Base-by-base conservation (phyloP, 2,888 invertebrate species). In the Lydus trimaculatus region DNA sequence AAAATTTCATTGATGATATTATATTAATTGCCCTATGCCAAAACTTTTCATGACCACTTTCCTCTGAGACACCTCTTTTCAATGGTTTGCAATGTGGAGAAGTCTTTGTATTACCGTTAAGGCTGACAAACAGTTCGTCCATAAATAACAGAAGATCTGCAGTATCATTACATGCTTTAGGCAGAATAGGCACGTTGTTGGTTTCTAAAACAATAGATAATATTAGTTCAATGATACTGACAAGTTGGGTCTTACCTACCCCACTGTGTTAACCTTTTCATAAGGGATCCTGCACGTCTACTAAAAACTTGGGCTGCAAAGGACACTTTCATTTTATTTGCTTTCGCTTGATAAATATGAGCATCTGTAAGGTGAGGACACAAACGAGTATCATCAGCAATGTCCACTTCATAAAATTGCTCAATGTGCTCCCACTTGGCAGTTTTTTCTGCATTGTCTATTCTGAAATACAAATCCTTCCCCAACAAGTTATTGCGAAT, bases 251-350 rank as follows among this genome's bases (percentile, higher is more conserved):
- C n/a, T n/a, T n/a, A 64, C 66, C 61, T 70, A 69, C 70, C 67
- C 68, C 70, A 73, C 31, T 60, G 25, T 25, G 67, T 31, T 48
- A 74, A 62, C n/a, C 67, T 39, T 58, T 71, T 72, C 66, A 75
- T 74, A 23, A 72, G 58, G 7, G 73, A 52, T 9, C 72, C 71
- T 15, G 74, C 75, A 23, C 63, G 63, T 52, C 65, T 62, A 63
- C 75, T 76, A 31, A 76, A 76, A 2, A 75, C 75, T 61, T 76
- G 76, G 13, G 66, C 67, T 20, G 66, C 67, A 11, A 33, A n/a
- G 5, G 71, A 66, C 2, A 76, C 72, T 43, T 74, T 75, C 70
- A 75, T 75, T 71, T 75, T 75, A 31, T 74, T 74, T 11, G 73
- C 69, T 36, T 72, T 71, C 8, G 64, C 63, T 39, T 58, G 59